phyloP scores from a whole-genome alignment of 2,797 vertebrate species.

The Sebastiscus tertius region DNA sequence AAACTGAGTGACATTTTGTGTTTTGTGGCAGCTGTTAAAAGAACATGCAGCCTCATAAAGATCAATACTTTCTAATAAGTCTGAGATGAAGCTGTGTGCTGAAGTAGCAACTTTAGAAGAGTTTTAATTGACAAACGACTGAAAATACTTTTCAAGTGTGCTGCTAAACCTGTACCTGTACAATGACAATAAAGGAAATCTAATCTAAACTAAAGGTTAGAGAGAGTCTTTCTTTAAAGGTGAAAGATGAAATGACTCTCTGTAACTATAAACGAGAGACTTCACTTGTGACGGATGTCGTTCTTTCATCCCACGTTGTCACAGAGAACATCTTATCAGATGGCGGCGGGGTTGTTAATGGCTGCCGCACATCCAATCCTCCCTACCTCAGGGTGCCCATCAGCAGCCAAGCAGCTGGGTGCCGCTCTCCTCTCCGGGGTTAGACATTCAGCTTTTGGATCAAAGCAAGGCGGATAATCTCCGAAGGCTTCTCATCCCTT shows the following conservation, averaged over 20 bases:
- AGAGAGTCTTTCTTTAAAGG: neutral
- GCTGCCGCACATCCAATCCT: neutral
- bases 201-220: too few relatives aligned
- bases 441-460: neutral
- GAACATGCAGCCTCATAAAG: too few relatives aligned
- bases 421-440: neutral
- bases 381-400: neutral
- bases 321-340: neutral
- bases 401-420: neutral
- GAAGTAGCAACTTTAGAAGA: too few relatives aligned
- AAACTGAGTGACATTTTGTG: too few relatives aligned
- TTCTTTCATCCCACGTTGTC: neutral
- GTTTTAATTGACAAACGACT: too few relatives aligned
- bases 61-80: too few relatives aligned
- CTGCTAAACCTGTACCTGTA: too few relatives aligned
- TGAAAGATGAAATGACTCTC: neutral
- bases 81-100: too few relatives aligned
- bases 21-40: too few relatives aligned
- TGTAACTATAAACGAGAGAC: neutral
- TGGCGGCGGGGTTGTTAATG: neutral
- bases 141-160: too few relatives aligned
- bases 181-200: too few relatives aligned
- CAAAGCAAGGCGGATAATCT: neutral
- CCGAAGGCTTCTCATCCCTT: neutral
- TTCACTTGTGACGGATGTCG: neutral